Base-by-base conservation (phyloP, 2,797 vertebrate genomes). In the Sebastes miniatus region DNA sequence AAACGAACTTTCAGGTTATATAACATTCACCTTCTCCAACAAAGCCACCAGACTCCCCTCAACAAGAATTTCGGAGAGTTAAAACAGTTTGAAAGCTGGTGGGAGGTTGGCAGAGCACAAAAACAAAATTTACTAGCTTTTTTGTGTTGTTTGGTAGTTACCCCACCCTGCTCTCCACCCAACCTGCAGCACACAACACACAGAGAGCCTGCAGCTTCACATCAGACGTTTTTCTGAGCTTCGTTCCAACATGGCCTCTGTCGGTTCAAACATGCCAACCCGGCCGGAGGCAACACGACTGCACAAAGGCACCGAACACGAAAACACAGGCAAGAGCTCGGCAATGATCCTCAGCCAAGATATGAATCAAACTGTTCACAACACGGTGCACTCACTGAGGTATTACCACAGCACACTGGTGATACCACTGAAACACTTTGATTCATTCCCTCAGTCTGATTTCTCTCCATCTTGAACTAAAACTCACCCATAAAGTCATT, bases 191-290 rank as follows among this genome's bases (percentile, higher is more conserved):
- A 82, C 25, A 71, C 22, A 72, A 43, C 25, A 62, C 32, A 54
- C 57, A 47, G 52, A 71, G 47, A 62, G 75, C 87, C 84, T 87
- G 78, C 62, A 87, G 88, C 80, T 76, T 81, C 71, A 73, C 80
- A 72, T 78, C 68, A 77, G 47, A 80, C 5, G 3, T 14, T 57
- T 56, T 24, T 76, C 54, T 50, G 61, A 77, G 71, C 57, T 71
- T 59, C 2, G 73, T 77, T 88, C 79, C 69, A 88, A 80, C 88
- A 27, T 20, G 85, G 72, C 81, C 83, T 82, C 76, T 79, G 69
- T 79, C n/a, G 9, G 85, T 47, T 80, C 22, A 2, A 86, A 83
- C 83, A 73, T 3, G 72, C 83, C 81, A 80, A 65, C 32, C 14
- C 1, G 2, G 69, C 90, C 59, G 1, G 29, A 78, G 89, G 90